phyloP scores from a whole-genome alignment of 37 sponge, comb jelly and placozoan species.

The Cliona cf. orientalis region DNA sequence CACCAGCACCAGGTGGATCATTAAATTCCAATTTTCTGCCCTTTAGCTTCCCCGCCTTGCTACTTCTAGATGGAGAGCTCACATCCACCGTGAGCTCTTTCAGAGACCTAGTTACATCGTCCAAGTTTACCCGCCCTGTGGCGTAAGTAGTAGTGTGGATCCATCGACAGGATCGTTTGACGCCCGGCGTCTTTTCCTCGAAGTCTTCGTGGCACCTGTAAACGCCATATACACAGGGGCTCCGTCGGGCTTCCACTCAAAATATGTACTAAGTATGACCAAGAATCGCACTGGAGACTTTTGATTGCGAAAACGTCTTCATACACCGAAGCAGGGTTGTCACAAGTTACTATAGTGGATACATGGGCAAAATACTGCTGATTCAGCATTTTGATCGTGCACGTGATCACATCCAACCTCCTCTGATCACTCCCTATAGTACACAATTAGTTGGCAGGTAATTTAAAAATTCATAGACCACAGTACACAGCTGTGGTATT shows the following conservation, averaged over 20 bases:
- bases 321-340: too few relatives aligned
- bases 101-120: background rate
- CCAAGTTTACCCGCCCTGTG: background rate
- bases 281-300: too few relatives aligned
- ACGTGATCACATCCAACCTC: too few relatives aligned
- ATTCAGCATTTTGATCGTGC: too few relatives aligned
- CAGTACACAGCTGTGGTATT: too few relatives aligned
- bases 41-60: background rate
- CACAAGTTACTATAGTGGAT: too few relatives aligned
- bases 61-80: background rate
- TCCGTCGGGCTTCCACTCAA: background rate
- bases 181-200: background rate
- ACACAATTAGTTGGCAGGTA: too few relatives aligned
- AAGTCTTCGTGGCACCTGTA: background rate
- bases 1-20: background rate
- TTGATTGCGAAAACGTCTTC: too few relatives aligned
- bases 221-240: background rate
- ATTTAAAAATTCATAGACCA: too few relatives aligned
- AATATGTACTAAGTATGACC: background rate
- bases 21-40: background rate
- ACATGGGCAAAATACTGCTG: too few relatives aligned
- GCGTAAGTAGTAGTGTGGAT: background rate
- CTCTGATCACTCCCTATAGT: too few relatives aligned
- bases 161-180: background rate
- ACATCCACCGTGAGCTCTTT: background rate